A percentile compares a stretch with the other conserved stretches of the same genome.
These are phyloP conservation scores for Cremastinae sp. DNA, from an alignment of 2,888 invertebrate species.

Conservation along the genomic window DNA sequence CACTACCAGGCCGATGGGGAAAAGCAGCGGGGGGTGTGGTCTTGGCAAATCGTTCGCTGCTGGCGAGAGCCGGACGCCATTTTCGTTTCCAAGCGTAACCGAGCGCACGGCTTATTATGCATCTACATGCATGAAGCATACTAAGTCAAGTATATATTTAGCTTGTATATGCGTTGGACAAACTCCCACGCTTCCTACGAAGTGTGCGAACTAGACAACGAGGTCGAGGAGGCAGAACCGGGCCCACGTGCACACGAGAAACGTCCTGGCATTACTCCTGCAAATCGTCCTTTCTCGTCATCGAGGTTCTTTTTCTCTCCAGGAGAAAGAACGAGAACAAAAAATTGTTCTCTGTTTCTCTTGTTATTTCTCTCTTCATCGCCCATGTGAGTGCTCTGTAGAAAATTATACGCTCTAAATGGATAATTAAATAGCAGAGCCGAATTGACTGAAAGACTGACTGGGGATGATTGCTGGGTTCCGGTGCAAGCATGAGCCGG, in stretches of 20 bases:
- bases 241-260: constrained; percentile 54
- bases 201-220: constrained; percentile 52
- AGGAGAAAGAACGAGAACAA: too few species aligned
- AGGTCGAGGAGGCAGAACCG: constrained; percentile 46
- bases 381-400: constrained; percentile 66
- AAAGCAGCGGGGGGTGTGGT: constrained; percentile 56
- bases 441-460: constrained; percentile 80
- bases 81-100: constrained; percentile 59
- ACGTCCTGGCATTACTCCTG: constrained; percentile 59
- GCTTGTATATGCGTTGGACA: constrained; percentile 45
- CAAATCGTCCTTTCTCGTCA: constrained; percentile 45
- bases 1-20: constrained; percentile 48
- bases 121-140: constrained; percentile 17
- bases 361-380: constrained; percentile 38
- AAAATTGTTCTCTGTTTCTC: constrained; percentile 31
- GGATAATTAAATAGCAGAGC: constrained; percentile 80
- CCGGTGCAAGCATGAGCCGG: constrained; percentile 78
- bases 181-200: constrained; percentile 70
- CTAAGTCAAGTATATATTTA: constrained; percentile 21
- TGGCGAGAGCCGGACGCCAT: constrained; percentile 55
- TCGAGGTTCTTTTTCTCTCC: constrained; percentile 21
- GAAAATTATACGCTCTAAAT: constrained; percentile 80
- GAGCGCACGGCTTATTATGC: constrained; percentile 55
- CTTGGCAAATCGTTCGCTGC: constrained; percentile 57
- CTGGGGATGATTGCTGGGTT: constrained; percentile 80